Base-by-base conservation (phyloP, 2,113 vertebrate species). In the Platichthys flesus region DNA sequence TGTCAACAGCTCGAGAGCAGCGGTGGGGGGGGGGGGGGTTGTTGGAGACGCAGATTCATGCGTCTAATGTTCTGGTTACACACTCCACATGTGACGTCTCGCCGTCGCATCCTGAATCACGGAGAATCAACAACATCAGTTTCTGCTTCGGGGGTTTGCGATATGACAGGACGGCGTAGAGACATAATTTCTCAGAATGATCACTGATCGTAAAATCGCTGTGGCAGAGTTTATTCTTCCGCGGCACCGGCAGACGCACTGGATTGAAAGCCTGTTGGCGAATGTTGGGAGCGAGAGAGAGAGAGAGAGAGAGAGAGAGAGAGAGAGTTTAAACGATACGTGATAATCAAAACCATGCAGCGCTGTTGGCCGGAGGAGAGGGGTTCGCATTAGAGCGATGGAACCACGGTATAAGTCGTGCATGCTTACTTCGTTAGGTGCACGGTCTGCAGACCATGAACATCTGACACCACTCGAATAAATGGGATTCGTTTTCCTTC, bases 331-430 rank as follows among this genome's bases (percentile, higher is more conserved):
- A 83, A 89, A 85, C 65, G 81, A 89, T 84, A 84, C 35, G 86
- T 83, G 87, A 79, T 90, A 86, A 91, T 92, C 79, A 71, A 87
- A 93, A 89, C 83, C 88, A 90, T 82, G 85, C 82, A 7, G 35
- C 26, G 81, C 60, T 66, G 13, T 80, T 74, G 86, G 83, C 81
- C 67, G 8, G 64, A 56, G 56, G 62, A 49, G n/a, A 75, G 4
- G 18, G 3, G 70, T 78, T 31, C 67, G 72, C 64, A 15, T 40
- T 40, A 72, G 78, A 5, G 75, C 74, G 15, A 58, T 79, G 74
- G 71, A 85, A 78, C 78, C 69, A 10, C 58, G 45, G 66, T 49
- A n/a, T 59, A 75, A 79, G 73, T 71, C 5, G 64, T 57, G 71
- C 75, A 45, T 82, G 77, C 84, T 79, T 68, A 51, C 85, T 81